phyloP scores from a whole-genome alignment of 2,797 vertebrate species.

The Sciurus carolinensis region DNA sequence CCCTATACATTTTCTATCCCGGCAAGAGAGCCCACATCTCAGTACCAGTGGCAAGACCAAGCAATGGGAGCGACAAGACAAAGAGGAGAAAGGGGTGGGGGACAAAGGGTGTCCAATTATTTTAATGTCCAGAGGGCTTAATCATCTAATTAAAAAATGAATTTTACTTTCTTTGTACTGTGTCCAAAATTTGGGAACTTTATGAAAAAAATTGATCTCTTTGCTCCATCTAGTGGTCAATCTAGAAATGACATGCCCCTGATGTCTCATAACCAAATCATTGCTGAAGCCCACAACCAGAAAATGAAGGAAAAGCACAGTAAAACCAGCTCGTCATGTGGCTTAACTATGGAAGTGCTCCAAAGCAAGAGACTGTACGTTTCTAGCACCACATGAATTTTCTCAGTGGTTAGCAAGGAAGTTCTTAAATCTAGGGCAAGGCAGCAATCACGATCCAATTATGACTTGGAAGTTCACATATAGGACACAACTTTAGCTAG shows the following conservation, averaged over 20 bases:
- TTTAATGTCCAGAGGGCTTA: neutral
- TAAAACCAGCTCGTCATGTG: neutral
- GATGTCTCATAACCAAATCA: neutral
- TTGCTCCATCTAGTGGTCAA: slow-evolving; percentile 65
- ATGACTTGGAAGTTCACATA: neutral
- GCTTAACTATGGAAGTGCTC: neutral
- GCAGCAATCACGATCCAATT: neutral
- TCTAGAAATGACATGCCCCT: slow-evolving; percentile 40
- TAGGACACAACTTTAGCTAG: neutral
- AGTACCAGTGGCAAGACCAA: neutral
- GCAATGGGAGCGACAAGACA: neutral
- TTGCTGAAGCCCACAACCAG: neutral
- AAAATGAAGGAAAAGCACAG: neutral
- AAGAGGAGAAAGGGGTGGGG: neutral
- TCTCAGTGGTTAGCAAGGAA: neutral
- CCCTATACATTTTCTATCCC: rapidly evolving
- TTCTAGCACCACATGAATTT: neutral
- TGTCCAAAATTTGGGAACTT: neutral
- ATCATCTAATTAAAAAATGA: neutral
- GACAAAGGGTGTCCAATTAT: neutral
- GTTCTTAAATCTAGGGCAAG: neutral
- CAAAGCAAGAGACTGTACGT: neutral
- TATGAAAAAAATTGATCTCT: neutral
- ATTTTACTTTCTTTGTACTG: neutral
- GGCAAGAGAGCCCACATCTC: neutral